Evolutionary conservation across 2,113 vertebrate species (phyloP).

Genomic region (Salvelinus alpinus): DNA sequence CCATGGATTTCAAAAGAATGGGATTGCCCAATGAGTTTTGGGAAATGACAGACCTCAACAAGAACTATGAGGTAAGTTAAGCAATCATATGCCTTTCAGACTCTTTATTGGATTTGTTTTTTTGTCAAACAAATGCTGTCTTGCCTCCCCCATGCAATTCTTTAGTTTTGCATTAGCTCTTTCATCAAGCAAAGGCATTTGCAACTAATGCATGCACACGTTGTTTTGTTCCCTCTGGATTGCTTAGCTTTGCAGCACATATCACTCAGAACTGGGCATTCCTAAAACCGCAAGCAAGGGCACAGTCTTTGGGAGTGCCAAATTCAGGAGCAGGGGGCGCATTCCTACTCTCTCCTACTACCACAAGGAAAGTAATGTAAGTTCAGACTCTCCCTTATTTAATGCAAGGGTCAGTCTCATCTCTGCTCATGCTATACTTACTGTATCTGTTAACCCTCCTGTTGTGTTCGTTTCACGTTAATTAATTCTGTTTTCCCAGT

Average conservation of each 20-base stretch:
- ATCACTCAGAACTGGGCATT: conserved; percentile 74
- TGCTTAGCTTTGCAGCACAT: conserved; percentile 77
- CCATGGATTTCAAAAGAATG: conserved; percentile 77
- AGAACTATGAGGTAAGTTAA: conserved; percentile 74
- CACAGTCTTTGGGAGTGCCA: conserved; percentile 77
- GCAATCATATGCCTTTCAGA: too few relatives aligned
- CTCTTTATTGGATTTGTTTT: too few relatives aligned
- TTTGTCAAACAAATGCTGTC: too few relatives aligned
- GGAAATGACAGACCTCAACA: conserved; percentile 76
- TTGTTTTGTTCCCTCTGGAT: conserved; percentile 1
- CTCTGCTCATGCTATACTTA: too few relatives aligned
- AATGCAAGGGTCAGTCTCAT: too few relatives aligned
- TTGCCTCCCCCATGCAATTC: too few relatives aligned
- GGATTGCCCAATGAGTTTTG: conserved; percentile 77
- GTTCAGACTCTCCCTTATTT: conserved; percentile 11
- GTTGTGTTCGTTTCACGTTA: too few relatives aligned
- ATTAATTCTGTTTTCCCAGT: too few relatives aligned
- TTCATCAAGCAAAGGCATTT: too few relatives aligned
- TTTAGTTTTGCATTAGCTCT: too few relatives aligned
- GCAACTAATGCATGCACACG: too few relatives aligned
- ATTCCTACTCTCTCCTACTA: conserved; percentile 82
- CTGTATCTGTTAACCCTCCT: too few relatives aligned
- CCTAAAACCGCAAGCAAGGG: conserved; percentile 69
- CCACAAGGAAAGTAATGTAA: conserved; percentile 77
- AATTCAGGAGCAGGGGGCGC: conserved; percentile 81